Evolutionary conservation across 2,113 vertebrate species (phyloP).

Genomic region (Cacatua alba): DNA sequence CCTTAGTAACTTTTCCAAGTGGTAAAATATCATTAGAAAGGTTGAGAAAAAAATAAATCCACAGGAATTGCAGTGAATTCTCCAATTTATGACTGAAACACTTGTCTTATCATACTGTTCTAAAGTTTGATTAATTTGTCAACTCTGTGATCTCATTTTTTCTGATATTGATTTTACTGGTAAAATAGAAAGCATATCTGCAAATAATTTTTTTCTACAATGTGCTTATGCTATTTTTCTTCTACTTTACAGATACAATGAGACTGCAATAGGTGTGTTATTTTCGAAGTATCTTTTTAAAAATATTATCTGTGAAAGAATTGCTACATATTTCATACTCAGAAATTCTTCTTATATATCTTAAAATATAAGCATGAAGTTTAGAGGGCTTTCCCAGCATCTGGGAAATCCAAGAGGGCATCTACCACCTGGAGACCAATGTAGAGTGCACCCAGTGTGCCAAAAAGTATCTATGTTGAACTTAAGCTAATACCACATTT

Average conservation of each 20-base stretch:
- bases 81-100: background rate
- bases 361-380: background rate
- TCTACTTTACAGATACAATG: background rate
- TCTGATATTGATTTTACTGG: background rate
- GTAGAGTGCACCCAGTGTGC: background rate
- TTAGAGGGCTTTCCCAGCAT: background rate
- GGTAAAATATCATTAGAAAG: background rate
- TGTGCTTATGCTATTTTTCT: background rate
- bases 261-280: background rate
- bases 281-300: background rate
- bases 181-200: background rate
- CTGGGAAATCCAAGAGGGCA: background rate
- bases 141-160: background rate
- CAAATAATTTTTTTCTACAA: background rate
- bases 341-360: background rate
- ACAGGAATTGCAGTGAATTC: background rate
- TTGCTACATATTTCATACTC: background rate
- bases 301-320: background rate
- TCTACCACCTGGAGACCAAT: background rate
- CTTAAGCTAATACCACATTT: background rate
- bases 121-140: background rate
- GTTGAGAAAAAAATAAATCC: background rate
- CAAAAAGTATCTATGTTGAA: background rate
- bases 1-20: background rate
- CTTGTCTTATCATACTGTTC: background rate